Base-by-base conservation (phyloP, 2,797 vertebrate genomes). In the Buphagus erythrorhynchus region DNA sequence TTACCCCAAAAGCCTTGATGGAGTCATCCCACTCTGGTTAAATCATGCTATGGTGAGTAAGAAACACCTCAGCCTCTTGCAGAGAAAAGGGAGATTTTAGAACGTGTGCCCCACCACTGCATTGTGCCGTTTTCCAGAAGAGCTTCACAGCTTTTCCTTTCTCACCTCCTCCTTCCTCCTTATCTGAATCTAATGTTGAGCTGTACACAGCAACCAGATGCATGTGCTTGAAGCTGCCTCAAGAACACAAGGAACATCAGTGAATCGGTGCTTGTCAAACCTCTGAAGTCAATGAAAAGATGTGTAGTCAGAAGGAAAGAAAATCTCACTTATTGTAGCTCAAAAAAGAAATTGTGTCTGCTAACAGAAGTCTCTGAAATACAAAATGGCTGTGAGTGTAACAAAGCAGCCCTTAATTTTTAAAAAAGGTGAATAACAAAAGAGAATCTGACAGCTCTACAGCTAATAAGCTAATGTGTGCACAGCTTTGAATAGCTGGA, bases 41-140 rank as follows among this genome's bases (percentile, higher is more conserved):
- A 99, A 99, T 94, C 99, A 99, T 0, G 98, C 99, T 36, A 98
- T 99, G 99, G 99, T 99, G 94, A 97, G 98, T 98, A 94, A 88
- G 48, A 93, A 87, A 88, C 43, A 57, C 11, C 28, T 45, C 38
- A 65, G 75, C 74, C 38, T 82, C 67, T 61, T 11, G 7, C 77
- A 54, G 19, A 42, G 46, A 80, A 80, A 59, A 86, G 42, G 58
- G n/a, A 42, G 20, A 38, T 26, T 83, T 76, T 77, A 40, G 54
- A 74, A 28, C 0, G 1, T 13, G 25, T 65, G 48, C 63, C 68
- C 58, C 66, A 43, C 54, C 46, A 6, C 36, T 73, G 67, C 51
- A 19, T 75, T 92, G 63, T 88, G 74, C 71, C 2, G 5, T 76
- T 86, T 96, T 87, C 69, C 77, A 80, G 71, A 89, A 65, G 83